Conservation (phyloP, 2,113 vertebrate species). For the Naja naja region DNA sequence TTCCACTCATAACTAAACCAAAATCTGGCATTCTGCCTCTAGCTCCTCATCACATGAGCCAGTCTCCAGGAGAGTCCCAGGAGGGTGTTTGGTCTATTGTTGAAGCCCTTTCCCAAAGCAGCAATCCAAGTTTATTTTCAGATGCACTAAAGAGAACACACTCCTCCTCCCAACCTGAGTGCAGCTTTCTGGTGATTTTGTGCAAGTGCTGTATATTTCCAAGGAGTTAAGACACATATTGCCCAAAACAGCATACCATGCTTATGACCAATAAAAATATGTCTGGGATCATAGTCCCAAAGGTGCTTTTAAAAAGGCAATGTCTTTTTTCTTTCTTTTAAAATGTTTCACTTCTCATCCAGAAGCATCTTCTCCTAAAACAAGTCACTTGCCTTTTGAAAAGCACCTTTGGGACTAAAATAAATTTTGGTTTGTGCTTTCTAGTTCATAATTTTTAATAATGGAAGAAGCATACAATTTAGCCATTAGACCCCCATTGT, state of each 20-base stretch:
- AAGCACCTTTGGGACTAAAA: not conserved
- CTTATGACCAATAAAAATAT: not conserved
- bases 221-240: not conserved
- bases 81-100: constrained; percentile 13
- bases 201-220: constrained; percentile 53
- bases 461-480: accelerated
- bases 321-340: not conserved
- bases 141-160: constrained; percentile 32
- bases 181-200: constrained; percentile 43
- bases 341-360: not conserved
- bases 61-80: constrained; percentile 24
- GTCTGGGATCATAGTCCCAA: accelerated
- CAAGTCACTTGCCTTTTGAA: not conserved
- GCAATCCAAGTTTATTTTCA: constrained; percentile 54
- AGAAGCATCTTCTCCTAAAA: not conserved
- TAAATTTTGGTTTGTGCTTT: not conserved
- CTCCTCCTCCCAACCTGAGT: not conserved
- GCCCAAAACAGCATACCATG: not conserved
- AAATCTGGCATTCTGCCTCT: constrained; percentile 9
- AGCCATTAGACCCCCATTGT: not conserved
- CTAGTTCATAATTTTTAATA: not conserved
- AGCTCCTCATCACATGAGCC: not conserved
- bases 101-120: constrained; percentile 51
- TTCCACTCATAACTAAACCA: constrained; percentile 56
- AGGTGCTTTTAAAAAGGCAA: not conserved